phyloP scores from a whole-genome alignment of 2,888 invertebrate species.

The Euzophera pinguis region DNA sequence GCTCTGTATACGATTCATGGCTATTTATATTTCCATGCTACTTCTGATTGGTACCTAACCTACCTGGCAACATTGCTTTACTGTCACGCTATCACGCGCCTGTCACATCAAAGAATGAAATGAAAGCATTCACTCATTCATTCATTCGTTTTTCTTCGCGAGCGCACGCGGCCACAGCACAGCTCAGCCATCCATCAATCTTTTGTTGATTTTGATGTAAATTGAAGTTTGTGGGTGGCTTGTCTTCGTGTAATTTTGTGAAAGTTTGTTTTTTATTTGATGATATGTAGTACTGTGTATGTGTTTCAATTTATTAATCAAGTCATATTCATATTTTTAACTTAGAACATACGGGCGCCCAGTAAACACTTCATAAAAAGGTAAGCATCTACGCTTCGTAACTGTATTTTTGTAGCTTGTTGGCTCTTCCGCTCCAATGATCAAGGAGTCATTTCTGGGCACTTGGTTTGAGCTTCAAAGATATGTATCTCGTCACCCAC shows the following conservation, averaged over 20 bases:
- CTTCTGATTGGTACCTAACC: too few relatives aligned
- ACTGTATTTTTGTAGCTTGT: conserved; percentile 23
- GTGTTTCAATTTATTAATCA: background rate
- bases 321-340: background rate
- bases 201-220: background rate
- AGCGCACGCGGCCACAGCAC: too few relatives aligned
- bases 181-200: too few relatives aligned
- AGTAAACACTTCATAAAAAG: background rate
- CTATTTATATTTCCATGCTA: too few relatives aligned
- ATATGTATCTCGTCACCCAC: background rate
- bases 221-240: background rate
- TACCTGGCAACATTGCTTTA: too few relatives aligned
- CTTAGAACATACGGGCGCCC: background rate
- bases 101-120: too few relatives aligned
- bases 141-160: too few relatives aligned
- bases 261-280: background rate
- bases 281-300: background rate
- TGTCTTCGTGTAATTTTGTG: conserved; percentile 5
- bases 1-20: too few relatives aligned
- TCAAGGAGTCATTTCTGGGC: conserved; percentile 20
- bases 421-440: conserved; percentile 32
- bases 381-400: conserved; percentile 1
- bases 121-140: too few relatives aligned
- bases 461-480: background rate
- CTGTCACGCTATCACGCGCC: too few relatives aligned